Base-by-base conservation (phyloP, 23 tunicate genomes). In the Oikopleura albicans region DNA sequence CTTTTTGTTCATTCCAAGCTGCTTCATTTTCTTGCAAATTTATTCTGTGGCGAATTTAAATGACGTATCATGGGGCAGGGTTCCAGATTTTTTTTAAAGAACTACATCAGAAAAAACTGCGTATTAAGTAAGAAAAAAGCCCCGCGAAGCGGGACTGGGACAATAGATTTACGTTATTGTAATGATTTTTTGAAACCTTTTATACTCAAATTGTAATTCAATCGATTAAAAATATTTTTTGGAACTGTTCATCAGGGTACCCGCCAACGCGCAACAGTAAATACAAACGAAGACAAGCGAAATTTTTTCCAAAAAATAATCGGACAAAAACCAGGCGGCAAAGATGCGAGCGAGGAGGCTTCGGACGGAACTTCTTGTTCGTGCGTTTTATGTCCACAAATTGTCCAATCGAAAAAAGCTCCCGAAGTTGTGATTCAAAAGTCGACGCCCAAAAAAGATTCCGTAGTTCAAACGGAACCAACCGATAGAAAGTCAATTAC, bases 21-120 rank as follows among this genome's bases (percentile, higher is more conserved):
- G 94, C n/a, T 93, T 93, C 87, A 93, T 93, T 40, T 86, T 93
- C 41, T 84, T 93, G 27, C 90, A 89, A 91, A 92, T 93, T 22
- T 93, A 93, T 88, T 49, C 59, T 49, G 22, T 49, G 8, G 59
- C 59, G 16, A 49, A 49, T 22, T 22, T 49, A 22, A 49, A 49
- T 22, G 59, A 49, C 22, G 8, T 49, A 8, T 49, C 59, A 8
- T 49, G 59, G 59, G 59, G 59, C n/a, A n/a, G n/a, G n/a, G n/a
- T n/a, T n/a, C n/a, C n/a, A n/a, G n/a, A n/a, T n/a, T n/a, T n/a
- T n/a, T n/a, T n/a, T n/a, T n/a, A n/a, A n/a, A n/a, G n/a, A n/a
- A n/a, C n/a, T n/a, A n/a, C n/a, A n/a, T n/a, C n/a, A n/a, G n/a
- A n/a, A n/a, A n/a, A n/a, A n/a, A n/a, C n/a, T n/a, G n/a, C n/a